A percentile compares a stretch with the other conserved stretches of the same genome.
Evolutionary conservation across 2,888 invertebrate genomes (phyloP).

Genomic region (Cloeon dipterum): DNA sequence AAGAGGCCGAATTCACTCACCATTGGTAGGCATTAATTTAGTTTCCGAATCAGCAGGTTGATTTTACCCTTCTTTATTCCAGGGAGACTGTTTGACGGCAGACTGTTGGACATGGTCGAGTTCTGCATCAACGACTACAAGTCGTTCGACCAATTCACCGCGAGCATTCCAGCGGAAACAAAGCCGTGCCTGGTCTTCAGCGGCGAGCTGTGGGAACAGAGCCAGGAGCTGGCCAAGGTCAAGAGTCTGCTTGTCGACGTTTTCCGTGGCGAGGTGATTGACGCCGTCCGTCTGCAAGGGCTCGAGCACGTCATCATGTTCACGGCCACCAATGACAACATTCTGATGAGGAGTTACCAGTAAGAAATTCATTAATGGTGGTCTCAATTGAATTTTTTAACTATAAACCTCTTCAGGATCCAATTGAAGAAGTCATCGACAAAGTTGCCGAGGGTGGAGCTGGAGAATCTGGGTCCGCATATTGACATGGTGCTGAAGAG

Average conservation of each 20-base stretch:
- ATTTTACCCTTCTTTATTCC: conserved; percentile 8
- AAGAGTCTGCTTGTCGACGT: conserved; percentile 81
- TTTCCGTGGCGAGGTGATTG: conserved; percentile 60
- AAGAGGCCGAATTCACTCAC: conserved; percentile 85
- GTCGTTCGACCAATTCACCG: conserved; percentile 54
- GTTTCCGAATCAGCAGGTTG: neutral
- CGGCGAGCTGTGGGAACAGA: conserved; percentile 73
- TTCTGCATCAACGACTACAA: conserved; percentile 69
- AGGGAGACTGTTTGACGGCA: conserved; percentile 67
- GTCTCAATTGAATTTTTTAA: neutral
- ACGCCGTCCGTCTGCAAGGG: conserved; percentile 69
- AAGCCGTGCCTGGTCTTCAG: conserved; percentile 85
- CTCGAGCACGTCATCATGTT: conserved; percentile 85
- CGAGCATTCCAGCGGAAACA: conserved; percentile 52
- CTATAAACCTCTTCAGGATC: conserved; percentile 31
- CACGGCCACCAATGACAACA: conserved; percentile 55
- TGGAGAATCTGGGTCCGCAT: conserved; percentile 85
- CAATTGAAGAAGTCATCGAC: conserved; percentile 76
- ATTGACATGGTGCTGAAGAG: conserved; percentile 70
- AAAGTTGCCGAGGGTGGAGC: conserved; percentile 69
- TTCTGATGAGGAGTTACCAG: conserved; percentile 51
- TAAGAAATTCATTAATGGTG: conserved; percentile 11
- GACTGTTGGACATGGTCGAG: conserved; percentile 89
- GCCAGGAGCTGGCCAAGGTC: conserved; percentile 54
- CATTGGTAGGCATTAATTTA: conserved; percentile 30